Evolutionary conservation across 2,113 vertebrate species (phyloP), one percentile per base, ranked within the genome.

Genomic region (Cisticola juncidis): DNA sequence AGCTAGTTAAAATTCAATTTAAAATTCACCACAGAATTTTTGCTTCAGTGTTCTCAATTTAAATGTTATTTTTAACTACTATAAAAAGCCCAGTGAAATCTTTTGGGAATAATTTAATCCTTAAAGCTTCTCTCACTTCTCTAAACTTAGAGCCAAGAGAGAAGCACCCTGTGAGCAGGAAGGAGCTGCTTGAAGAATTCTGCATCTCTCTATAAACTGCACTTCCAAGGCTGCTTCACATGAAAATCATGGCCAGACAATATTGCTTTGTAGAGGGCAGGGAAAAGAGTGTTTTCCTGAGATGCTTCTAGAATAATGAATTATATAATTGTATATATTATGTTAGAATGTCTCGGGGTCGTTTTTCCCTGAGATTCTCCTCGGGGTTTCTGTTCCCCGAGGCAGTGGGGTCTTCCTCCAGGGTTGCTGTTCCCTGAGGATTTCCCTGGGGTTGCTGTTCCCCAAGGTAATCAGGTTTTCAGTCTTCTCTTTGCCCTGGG

Each of bases 181-280:
- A 23, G 14, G 29, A 64, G 44, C 35, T 86, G 79, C 47, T 51
- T 1, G 1, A 8, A 11, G 28, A 14, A 2, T 17, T 40, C 36
- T 35, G 56, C 33, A 5, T 57, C 60, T 42, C 13, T 2, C 36
- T 44, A 6, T 24, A 62, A 17, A 12, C 14, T 24, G 3, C 19
- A 1, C 25, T 48, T 58, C 58, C 36, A 21, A 9, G 44, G 47
- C 42, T 14, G 1, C 44, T 44, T 12, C 20, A 1, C 1, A 5
- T n/a, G 18, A 4, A 28, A 68, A 54, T 6, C 17, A n/a, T 17
- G 40, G 20, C 19, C 28, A 48, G 50, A 50, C 1, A 13, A 44
- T n/a, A 11, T 23, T 44, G 26, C 48, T 71, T 70, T 71, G 57
- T 11, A 8, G 17, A 25, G 31, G 20, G 38, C 62, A 92, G 51